phyloP scores from a whole-genome alignment of 30 jellyfish, hydroid and myxozoan species.

The Aurelia sp. region DNA sequence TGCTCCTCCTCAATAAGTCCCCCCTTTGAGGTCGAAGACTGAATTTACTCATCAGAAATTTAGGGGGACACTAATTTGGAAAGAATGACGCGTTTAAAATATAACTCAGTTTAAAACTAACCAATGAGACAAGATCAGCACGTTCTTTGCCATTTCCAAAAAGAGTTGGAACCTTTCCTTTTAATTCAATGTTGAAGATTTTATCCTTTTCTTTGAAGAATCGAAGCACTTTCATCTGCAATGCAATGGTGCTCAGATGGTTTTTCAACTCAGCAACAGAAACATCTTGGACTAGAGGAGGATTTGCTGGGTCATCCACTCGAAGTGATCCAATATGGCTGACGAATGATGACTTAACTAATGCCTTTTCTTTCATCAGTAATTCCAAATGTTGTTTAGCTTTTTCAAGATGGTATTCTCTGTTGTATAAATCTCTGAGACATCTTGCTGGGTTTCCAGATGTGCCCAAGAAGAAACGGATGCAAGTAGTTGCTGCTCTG shows the following conservation, averaged over 20 bases:
- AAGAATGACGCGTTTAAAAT: no score
- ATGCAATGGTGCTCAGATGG: constrained; percentile 79
- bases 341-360: constrained; percentile 75
- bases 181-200: constrained; percentile 3
- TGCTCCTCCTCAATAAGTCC: no score
- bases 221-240: constrained; percentile 83
- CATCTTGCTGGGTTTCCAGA: constrained; percentile 85
- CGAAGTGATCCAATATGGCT: constrained; percentile 92
- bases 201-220: constrained; percentile 48
- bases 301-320: constrained; percentile 62
- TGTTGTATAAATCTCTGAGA: constrained; percentile 61
- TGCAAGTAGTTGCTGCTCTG: constrained; percentile 97
- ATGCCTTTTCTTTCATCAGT: constrained; percentile 72
- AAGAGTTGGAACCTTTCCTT: constrained; percentile 79
- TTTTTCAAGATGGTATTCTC: constrained; percentile 66
- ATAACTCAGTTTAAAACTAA: background rate
- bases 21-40: no score
- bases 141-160: constrained; percentile 97
- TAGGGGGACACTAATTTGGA: no score
- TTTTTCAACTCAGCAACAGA: constrained; percentile 78
- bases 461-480: constrained; percentile 92
- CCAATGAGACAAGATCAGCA: constrained; percentile 84
- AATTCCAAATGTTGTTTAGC: constrained; percentile 83
- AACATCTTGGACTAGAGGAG: constrained; percentile 63
- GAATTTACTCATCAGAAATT: no score